phyloP scores from a whole-genome alignment of 2,113 vertebrate genomes.

The Cettia cetti region DNA sequence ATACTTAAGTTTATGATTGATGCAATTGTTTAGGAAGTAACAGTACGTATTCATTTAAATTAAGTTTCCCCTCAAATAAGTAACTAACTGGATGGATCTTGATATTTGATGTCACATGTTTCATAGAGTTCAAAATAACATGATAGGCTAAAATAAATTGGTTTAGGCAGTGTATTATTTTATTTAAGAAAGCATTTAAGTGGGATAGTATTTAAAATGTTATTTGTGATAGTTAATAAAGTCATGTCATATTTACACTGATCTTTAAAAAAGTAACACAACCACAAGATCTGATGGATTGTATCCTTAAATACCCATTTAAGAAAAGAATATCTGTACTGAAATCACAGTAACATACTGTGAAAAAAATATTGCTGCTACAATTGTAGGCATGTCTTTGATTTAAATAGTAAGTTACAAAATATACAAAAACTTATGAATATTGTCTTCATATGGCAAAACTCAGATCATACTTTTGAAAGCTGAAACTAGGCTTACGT shows the following conservation, averaged over 20 bases:
- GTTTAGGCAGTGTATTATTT: neutral
- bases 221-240: neutral
- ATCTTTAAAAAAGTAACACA: neutral
- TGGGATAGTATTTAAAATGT: neutral
- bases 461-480: neutral
- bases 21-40: neutral
- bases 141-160: neutral
- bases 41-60: neutral
- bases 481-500: neutral
- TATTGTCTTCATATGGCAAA: neutral
- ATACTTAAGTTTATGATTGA: neutral
- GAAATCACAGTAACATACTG: neutral
- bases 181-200: neutral
- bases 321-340: neutral
- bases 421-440: neutral
- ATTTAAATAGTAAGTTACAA: neutral
- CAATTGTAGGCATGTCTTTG: neutral
- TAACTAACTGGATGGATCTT: neutral
- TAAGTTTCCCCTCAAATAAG: neutral
- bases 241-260: neutral
- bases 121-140: neutral
- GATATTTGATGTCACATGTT: neutral
- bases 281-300: neutral
- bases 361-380: neutral
- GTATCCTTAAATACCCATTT: neutral